Percentiles rank a stretch among this genome's conserved stretches.
These are phyloP conservation scores for Neotoma lepida DNA, from an alignment of 2,113 vertebrate genomes.

Conservation along the genomic window DNA sequence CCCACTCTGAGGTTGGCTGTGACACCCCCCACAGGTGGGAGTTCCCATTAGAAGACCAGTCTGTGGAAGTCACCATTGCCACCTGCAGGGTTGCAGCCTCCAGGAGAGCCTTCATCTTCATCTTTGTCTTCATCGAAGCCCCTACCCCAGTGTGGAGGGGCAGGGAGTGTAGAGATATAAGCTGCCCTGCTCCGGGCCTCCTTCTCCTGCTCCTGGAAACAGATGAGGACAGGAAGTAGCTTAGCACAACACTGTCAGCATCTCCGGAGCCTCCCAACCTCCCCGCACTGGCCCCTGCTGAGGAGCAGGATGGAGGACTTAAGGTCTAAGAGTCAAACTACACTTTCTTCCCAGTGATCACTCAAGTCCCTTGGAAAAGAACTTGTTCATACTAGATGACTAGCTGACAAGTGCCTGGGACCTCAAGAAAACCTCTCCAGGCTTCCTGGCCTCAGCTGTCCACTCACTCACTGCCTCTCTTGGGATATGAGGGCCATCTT, in stretches of 20 bases:
- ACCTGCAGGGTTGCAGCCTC: slow-evolving; percentile 83
- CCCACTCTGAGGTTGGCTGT: not conserved
- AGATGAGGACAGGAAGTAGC: not conserved
- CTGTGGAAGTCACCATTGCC: slow-evolving; percentile 85
- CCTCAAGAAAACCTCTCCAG: not conserved
- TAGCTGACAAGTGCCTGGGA: not conserved
- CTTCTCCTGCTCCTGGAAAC: slow-evolving; percentile 88
- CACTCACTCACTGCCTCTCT: not conserved
- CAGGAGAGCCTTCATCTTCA: slow-evolving; percentile 83
- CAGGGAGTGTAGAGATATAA: slow-evolving; percentile 85
- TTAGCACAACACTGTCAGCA: not conserved
- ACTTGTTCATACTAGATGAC: too few relatives aligned
- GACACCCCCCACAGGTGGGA: not conserved
- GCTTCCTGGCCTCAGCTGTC: not conserved
- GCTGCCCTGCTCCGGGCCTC: slow-evolving; percentile 86
- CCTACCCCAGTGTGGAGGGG: slow-evolving; percentile 86
- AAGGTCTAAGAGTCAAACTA: not conserved
- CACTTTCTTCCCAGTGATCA: not conserved
- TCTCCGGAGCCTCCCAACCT: not conserved
- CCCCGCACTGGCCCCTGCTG: not conserved
- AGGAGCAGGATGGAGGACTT: not conserved
- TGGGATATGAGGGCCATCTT: too few relatives aligned
- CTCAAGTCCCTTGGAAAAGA: not conserved
- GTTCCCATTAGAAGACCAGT: slow-evolving; percentile 84
- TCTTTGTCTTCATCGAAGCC: slow-evolving; percentile 88